Evolutionary conservation across 2,113 vertebrate genomes (phyloP).

Genomic region (Tychaedon coryphoeus): DNA sequence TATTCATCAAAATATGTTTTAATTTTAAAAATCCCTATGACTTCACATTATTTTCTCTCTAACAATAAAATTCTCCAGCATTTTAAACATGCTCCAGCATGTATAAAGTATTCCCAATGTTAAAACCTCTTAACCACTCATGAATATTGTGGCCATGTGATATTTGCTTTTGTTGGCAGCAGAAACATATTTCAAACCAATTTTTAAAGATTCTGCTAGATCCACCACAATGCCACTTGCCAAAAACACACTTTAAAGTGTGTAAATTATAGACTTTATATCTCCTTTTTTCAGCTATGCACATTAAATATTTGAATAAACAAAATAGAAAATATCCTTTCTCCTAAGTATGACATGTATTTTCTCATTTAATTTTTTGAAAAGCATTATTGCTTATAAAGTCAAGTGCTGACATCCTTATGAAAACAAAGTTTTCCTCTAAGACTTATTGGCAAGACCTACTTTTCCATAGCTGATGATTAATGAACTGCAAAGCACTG

Average conservation of each 20-base stretch:
- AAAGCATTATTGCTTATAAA: not conserved
- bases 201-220: not conserved
- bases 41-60: not conserved
- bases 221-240: not conserved
- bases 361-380: not conserved
- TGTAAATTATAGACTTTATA: not conserved
- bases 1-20: not conserved
- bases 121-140: not conserved
- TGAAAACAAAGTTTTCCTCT: not conserved
- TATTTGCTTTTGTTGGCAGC: not conserved
- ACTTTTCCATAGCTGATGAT: not conserved
- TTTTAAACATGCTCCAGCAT: not conserved
- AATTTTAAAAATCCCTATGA: not conserved
- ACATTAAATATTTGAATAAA: not conserved
- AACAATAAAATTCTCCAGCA: not conserved
- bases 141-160: not conserved
- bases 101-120: not conserved
- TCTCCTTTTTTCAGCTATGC: not conserved
- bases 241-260: not conserved
- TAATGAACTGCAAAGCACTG: not conserved
- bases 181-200: not conserved
- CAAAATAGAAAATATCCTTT: not conserved
- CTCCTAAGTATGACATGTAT: not conserved
- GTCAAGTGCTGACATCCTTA: not conserved
- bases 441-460: not conserved